Conservation (phyloP, 2,113 vertebrate species). For the Menidia beryllina region DNA sequence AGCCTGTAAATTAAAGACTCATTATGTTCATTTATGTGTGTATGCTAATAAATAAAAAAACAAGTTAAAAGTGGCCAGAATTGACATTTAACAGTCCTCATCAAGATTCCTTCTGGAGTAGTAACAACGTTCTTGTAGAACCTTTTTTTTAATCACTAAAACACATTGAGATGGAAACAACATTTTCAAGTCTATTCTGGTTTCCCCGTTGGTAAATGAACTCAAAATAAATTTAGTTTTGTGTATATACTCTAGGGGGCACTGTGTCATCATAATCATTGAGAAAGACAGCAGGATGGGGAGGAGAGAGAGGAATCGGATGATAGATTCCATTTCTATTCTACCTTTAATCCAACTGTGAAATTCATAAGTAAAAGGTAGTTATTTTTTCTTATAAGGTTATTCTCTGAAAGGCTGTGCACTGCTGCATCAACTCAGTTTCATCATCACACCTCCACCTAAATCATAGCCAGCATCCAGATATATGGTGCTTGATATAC, state of each 20-base stretch:
- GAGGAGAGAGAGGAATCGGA: not conserved
- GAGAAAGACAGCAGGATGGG: slow-evolving; percentile 8
- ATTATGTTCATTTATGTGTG: no score
- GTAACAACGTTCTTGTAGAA: no score
- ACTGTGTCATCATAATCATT: slow-evolving; percentile 48
- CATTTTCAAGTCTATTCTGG: no score
- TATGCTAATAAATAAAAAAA: no score
- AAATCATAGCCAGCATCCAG: slow-evolving; percentile 43
- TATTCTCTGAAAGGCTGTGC: slow-evolving; percentile 48
- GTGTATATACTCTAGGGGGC: slow-evolving; percentile 66
- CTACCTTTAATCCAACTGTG: slow-evolving; percentile 78
- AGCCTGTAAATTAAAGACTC: no score
- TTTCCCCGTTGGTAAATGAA: no score
- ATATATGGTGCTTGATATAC: slow-evolving; percentile 34
- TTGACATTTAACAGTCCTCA: no score
- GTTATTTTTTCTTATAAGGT: slow-evolving; percentile 51
- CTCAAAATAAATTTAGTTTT: slow-evolving; percentile 6
- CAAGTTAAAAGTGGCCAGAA: no score
- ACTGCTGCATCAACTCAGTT: slow-evolving; percentile 60
- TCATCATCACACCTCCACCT: slow-evolving; percentile 56
- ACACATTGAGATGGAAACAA: no score
- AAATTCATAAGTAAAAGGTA: slow-evolving; percentile 75
- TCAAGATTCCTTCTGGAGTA: no score
- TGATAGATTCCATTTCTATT: slow-evolving; percentile 75
- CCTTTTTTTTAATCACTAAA: no score